Base-by-base conservation (phyloP, 2,888 invertebrate genomes). In the Trissolcus brochymenae region DNA sequence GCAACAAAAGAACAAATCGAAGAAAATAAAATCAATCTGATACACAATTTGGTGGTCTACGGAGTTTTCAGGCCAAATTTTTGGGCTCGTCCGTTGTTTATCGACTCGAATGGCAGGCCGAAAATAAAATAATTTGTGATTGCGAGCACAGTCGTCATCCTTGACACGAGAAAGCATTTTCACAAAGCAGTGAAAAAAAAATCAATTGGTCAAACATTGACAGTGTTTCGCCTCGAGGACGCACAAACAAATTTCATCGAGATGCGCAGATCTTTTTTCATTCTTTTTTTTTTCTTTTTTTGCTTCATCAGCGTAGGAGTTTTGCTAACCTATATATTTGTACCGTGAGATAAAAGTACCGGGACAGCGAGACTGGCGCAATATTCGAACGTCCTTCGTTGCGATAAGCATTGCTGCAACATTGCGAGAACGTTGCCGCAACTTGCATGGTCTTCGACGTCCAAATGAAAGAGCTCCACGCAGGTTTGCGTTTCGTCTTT, bases 331-430 rank as follows among this genome's bases (percentile, higher is more conserved):
- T 41, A 62, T 62, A 57, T 71, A 51, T 35, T 35, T 35, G 35
- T 35, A 9, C 41, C 64, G 53, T 35, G 57, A 72, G 72, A 72
- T 72, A 72, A 65, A 65, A 57, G 19, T 55, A 54, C 59, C 65
- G 64, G 14, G 50, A 60, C 35, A 41, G 60, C 54, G 17, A 72
- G 65, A 65, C 65, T 72, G 65, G 51, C 65, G 72, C 65, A 72
- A 72, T 65, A 60, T 72, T 65, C 49, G 25, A 60, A 65, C 64
- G 72, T 72, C 72, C 72, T 72, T 72, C 60, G 60, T 56, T 19
- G n/a, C 59, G 72, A 72, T 65, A 72, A 65, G 29, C 64, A 57
- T 65, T 72, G 72, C 65, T n/a, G 65, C 72, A 72, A 72, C 55
- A 29, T 72, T 72, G 59, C 72, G 59, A 50, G 49, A 65, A 59